A percentile compares a stretch with the other conserved stretches of the same genome.
phyloP scores from a whole-genome alignment of 2,797 vertebrate genomes.

The Onychomys arenicola region DNA sequence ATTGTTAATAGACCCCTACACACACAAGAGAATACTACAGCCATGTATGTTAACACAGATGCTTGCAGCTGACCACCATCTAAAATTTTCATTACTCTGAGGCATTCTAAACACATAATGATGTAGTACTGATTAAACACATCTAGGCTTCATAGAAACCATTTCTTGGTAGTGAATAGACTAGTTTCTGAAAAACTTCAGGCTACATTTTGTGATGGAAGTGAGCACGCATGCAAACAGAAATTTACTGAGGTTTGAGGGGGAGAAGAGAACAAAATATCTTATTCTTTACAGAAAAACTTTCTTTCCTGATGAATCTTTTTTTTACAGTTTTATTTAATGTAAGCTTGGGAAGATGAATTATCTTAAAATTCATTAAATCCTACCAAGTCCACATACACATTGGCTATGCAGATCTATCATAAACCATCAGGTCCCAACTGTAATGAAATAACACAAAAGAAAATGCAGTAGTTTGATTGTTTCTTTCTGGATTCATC shows the following conservation, averaged over 20 bases:
- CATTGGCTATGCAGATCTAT: background rate
- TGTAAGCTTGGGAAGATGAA: conserved; percentile 15
- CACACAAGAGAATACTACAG: background rate
- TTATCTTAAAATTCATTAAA: conserved; percentile 26
- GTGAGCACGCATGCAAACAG: background rate
- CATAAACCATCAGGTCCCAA: background rate
- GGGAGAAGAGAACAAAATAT: background rate
- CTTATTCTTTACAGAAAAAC: background rate
- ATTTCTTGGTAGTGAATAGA: background rate
- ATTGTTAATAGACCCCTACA: background rate
- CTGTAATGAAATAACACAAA: background rate
- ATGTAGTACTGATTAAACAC: background rate
- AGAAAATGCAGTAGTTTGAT: background rate
- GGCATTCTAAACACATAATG: background rate
- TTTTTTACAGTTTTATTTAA: background rate
- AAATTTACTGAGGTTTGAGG: background rate
- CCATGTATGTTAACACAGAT: background rate
- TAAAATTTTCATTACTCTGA: background rate
- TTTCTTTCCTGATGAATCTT: background rate
- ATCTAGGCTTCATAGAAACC: background rate
- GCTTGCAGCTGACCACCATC: background rate
- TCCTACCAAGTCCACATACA: background rate
- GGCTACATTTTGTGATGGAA: background rate
- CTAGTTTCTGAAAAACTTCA: background rate
- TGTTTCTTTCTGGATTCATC: conserved; percentile 23